Base-by-base conservation (phyloP, 2,888 invertebrate genomes). In the Eupithecia inturbata region DNA sequence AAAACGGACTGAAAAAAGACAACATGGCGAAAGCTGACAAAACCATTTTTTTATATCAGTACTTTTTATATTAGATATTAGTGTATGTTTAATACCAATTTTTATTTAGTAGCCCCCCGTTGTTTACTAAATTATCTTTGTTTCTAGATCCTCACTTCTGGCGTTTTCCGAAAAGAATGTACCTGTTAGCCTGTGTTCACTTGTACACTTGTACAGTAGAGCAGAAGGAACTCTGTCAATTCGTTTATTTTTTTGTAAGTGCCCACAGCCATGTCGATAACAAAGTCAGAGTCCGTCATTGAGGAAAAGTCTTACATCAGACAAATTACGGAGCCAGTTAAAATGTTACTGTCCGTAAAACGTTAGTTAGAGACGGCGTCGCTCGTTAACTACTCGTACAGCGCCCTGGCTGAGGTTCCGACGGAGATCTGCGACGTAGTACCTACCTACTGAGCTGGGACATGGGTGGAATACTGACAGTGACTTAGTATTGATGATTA, bases 241-340 rank as follows among this genome's bases (percentile, higher is more conserved):
- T 19, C 5, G 45, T n/a, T 10, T 49, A 2, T 19, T 45, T 45
- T n/a, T 53, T 12, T 10, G 22, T 12, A 22, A 53, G 53, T 53
- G 12, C 12, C 53, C n/a, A 9, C 22, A 22, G 22, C n/a, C n/a
- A n/a, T n/a, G n/a, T 3, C 12, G 57, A 57, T 57, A 26, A 14
- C 26, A 3, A 53, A 22, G 49, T 53, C 22, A 45, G 57, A 57
- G 26, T 57, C 22, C 5, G 26, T 26, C 57, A 57, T 26, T 26
- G 57, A 57, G 57, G 12, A 53, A 53, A 22, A 53, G 22, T 53
- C 57, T 26, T 14, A 12, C 57, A 57, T 26, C 26, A 26, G 57
- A 57, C 49, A 53, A 53, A 53, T 57, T 22, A 26, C 57, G 57
- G 57, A 22, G 57, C 57, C 57, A 57, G 57, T 57, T 57, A 57